Evolutionary conservation across 2,113 vertebrate genomes (phyloP).

Genomic region (Brienomyrus longianalis): DNA sequence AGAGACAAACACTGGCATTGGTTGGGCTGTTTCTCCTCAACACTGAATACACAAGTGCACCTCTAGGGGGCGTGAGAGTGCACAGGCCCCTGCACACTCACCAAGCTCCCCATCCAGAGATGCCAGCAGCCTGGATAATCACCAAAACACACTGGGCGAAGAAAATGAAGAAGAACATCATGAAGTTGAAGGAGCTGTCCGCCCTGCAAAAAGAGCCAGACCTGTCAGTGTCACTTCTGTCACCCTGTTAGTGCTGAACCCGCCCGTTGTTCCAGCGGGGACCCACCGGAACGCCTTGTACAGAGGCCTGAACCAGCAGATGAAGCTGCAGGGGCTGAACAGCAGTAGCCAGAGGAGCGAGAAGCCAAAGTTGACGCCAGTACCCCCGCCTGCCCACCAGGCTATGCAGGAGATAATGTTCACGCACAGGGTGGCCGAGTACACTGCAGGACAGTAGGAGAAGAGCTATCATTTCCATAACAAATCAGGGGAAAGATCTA

Average conservation of each 20-base stretch:
- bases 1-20: not conserved
- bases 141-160: slow-evolving; percentile 76
- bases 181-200: slow-evolving; percentile 95
- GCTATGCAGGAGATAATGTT: slow-evolving; percentile 84
- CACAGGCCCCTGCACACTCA: slow-evolving; percentile 50
- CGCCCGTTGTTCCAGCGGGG: not conserved
- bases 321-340: slow-evolving; percentile 81
- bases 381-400: slow-evolving; percentile 80
- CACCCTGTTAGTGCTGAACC: not conserved
- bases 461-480: not conserved
- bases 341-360: slow-evolving; percentile 82
- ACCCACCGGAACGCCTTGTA: slow-evolving; percentile 92
- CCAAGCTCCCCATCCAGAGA: slow-evolving; percentile 83
- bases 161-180: slow-evolving; percentile 93
- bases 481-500: no score
- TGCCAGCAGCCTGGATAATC: slow-evolving; percentile 72
- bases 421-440: slow-evolving; percentile 69
- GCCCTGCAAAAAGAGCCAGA: slow-evolving; percentile 56
- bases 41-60: not conserved
- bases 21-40: not conserved
- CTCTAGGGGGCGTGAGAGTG: not conserved
- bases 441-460: slow-evolving; percentile 61
- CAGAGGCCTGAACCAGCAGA: slow-evolving; percentile 87
- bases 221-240: not conserved
- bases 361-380: slow-evolving; percentile 72